Evolutionary conservation across 2,888 invertebrate species (phyloP).

Genomic region (Mayetiola destructor): DNA sequence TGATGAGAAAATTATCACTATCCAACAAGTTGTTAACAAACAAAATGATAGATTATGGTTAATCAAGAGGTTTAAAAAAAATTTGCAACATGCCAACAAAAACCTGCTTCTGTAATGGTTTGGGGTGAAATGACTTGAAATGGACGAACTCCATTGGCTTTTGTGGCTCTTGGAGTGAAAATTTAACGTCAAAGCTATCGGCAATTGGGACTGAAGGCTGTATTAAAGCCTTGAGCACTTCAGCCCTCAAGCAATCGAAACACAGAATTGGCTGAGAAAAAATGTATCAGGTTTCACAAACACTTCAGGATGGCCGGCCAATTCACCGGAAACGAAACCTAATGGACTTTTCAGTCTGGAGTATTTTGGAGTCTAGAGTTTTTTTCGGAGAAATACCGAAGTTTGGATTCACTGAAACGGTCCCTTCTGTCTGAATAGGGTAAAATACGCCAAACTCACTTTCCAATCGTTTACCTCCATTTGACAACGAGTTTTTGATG

Average conservation of each 20-base stretch:
- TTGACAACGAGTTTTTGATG: too few species aligned
- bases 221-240: neutral
- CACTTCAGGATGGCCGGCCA: neutral
- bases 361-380: neutral
- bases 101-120: neutral
- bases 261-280: neutral
- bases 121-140: conserved; percentile 8
- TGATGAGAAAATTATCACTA: neutral
- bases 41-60: conserved; percentile 17
- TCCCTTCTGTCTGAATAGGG: neutral
- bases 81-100: neutral
- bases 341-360: neutral
- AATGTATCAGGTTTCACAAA: neutral
- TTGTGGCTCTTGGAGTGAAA: neutral
- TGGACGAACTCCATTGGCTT: neutral
- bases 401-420: neutral
- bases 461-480: too few species aligned
- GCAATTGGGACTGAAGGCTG: neutral
- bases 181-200: neutral
- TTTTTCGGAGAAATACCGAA: neutral
- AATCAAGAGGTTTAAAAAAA: conserved; percentile 14
- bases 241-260: neutral
- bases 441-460: neutral
- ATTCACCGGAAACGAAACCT: neutral
- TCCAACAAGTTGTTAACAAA: conserved; percentile 15